phyloP scores from a whole-genome alignment of 2,888 invertebrate genomes.

The Eumerus sabulonum region DNA sequence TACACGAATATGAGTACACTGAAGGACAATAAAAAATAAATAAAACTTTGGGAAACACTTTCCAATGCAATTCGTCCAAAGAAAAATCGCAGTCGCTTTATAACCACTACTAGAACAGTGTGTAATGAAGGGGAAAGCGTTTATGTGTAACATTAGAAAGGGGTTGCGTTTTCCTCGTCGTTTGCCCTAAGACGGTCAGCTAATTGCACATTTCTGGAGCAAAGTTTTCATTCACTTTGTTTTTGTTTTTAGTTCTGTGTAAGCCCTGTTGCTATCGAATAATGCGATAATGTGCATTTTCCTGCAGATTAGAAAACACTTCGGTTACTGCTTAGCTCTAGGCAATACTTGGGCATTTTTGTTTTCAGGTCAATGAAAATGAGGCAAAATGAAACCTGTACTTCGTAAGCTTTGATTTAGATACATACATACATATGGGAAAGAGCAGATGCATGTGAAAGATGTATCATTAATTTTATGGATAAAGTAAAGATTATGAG shows the following conservation, averaged over 20 bases:
- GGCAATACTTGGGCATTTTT: slow-evolving; percentile 32
- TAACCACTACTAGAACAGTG: slow-evolving; percentile 21
- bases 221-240: slow-evolving; percentile 53
- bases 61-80: slow-evolving; percentile 35
- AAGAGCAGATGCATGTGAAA: too few relatives aligned
- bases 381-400: not conserved
- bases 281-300: slow-evolving; percentile 67
- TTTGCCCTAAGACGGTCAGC: slow-evolving; percentile 62
- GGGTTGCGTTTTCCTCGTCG: slow-evolving; percentile 63
- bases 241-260: slow-evolving; percentile 49
- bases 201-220: slow-evolving; percentile 67
- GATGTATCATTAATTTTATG: too few relatives aligned
- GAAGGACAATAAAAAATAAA: slow-evolving; percentile 26
- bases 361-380: slow-evolving; percentile 41
- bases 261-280: slow-evolving; percentile 52
- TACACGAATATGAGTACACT: slow-evolving; percentile 22
- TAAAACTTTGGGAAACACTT: slow-evolving; percentile 18
- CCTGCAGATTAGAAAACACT: slow-evolving; percentile 60
- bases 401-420: slow-evolving; percentile 37
- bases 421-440: slow-evolving; percentile 1
- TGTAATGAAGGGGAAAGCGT: slow-evolving; percentile 57
- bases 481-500: too few relatives aligned
- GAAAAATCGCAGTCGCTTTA: slow-evolving; percentile 52
- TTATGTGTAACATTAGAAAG: slow-evolving; percentile 42
- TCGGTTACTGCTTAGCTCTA: slow-evolving; percentile 24